Base-by-base conservation (phyloP, 2,113 vertebrate species). In the Saguinus imperator region DNA sequence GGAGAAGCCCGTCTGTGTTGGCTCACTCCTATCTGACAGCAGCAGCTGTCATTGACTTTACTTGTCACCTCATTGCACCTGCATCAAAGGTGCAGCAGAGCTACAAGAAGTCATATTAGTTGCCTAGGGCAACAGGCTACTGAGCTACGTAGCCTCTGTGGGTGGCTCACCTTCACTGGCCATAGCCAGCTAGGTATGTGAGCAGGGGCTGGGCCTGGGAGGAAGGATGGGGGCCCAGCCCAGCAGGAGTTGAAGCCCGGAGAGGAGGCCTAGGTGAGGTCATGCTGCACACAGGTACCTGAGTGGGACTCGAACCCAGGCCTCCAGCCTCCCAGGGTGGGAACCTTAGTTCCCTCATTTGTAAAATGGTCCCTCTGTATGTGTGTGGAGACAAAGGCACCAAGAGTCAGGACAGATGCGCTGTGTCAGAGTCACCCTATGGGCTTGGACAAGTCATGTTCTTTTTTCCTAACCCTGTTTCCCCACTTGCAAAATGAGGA, bases 101-200 rank as follows among this genome's bases (percentile, higher is more conserved):
- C 25, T 5, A 27, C 9, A 8, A 76, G 37, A 68, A 21, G 66
- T 20, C 13, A 1, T 32, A 6, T 20, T 1, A 27, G 58, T 13
- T 18, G 55, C 1, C 10, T 5, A 18, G 50, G 75, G 14, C 32
- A 11, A 4, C 35, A 40, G 3, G n/a, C 20, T 11, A 27, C 2
- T 6, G 7, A 35, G 10, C 9, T 99, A 99, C 66, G 93, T 98
- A 87, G 96, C 88, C 91, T 99, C 43, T 98, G 98, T 0, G 98
- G 98, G 8, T 98, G 98, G 98, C 92, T 99, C 81, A 98, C 98
- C 27, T 98, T 98, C 13, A 50, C 96, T n/a, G 98, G 97, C 75
- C 98, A 97, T 94, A 95, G 97, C n/a, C 98, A 98, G 94, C 98
- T 98, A 94, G 98, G 99, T 99, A 94, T 98, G 99, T 99, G 96